A percentile compares a stretch with the other conserved stretches of the same genome.
Conservation (phyloP, 2,113 vertebrate species). For the Leptosomus discolor region DNA sequence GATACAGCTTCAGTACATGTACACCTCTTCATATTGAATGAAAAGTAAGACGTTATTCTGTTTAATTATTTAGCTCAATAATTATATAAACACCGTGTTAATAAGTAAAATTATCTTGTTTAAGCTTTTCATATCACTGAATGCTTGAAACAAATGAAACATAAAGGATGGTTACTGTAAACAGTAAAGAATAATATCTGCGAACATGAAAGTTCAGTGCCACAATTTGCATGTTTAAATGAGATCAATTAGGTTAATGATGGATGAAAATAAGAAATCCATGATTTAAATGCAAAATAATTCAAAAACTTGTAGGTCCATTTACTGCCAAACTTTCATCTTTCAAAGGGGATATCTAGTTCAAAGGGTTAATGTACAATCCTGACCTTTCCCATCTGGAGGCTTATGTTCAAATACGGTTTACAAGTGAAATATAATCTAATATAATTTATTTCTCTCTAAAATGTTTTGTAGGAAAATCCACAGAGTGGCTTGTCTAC, state of each 20-base stretch:
- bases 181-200: constrained; percentile 1
- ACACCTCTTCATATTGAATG: background rate
- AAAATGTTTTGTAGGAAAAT: background rate
- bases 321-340: constrained; percentile 61
- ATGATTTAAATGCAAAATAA: constrained; percentile 68
- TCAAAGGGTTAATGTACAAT: constrained; percentile 49
- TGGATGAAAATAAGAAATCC: constrained; percentile 67
- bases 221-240: constrained; percentile 63
- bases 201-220: constrained; percentile 31
- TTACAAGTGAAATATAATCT: constrained; percentile 26
- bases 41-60: background rate
- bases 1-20: background rate
- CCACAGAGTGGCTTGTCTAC: background rate
- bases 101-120: constrained; percentile 28
- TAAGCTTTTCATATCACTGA: background rate
- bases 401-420: constrained; percentile 5
- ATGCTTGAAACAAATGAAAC: constrained; percentile 11
- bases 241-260: constrained; percentile 72
- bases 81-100: background rate
- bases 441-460: constrained; percentile 23
- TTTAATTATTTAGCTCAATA: constrained; percentile 22
- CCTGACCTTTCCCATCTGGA: constrained; percentile 38
- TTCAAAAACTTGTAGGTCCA: constrained; percentile 48
- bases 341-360: constrained; percentile 42
- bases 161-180: constrained; percentile 2